A percentile compares a stretch with the other conserved stretches of the same genome.
These are phyloP conservation scores for Hyposoter didymator DNA, from an alignment of 2,888 invertebrate genomes.

Conservation along the genomic window DNA sequence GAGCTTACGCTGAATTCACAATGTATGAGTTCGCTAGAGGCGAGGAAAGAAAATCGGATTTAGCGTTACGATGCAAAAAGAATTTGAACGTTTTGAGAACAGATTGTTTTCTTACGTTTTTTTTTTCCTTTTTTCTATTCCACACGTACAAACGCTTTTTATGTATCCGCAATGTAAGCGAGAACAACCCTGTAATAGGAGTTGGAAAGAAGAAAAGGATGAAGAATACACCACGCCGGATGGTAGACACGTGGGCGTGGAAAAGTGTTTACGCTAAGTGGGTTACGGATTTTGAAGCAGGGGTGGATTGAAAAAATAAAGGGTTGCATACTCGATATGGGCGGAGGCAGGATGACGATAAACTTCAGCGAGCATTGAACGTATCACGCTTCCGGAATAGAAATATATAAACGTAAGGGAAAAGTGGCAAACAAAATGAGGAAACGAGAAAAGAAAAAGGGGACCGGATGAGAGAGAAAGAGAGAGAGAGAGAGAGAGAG, in stretches of 20 bases:
- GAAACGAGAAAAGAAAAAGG: not conserved
- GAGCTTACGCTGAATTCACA: constrained; percentile 13
- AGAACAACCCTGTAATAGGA: constrained; percentile 41
- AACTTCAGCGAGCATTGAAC: constrained; percentile 22
- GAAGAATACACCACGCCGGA: constrained; percentile 44
- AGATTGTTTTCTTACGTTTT: not conserved
- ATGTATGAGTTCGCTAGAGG: constrained; percentile 19
- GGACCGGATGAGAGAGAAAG: not conserved
- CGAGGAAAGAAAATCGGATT: constrained; percentile 10
- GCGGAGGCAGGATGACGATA: constrained; percentile 24
- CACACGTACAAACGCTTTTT: not conserved
- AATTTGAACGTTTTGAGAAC: not conserved
- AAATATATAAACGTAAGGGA: not conserved
- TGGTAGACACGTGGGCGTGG: constrained; percentile 62
- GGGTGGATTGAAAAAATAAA: constrained; percentile 68
- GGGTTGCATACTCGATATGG: constrained; percentile 42
- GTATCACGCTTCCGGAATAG: constrained; percentile 43
- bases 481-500: constrained; percentile 17
- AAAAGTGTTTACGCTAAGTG: constrained; percentile 67
- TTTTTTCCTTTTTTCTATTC: not conserved
- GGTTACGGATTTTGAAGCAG: constrained; percentile 64
- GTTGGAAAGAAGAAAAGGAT: constrained; percentile 33
- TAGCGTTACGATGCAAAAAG: not conserved
- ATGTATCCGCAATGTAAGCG: not conserved
- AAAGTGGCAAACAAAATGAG: not conserved